phyloP scores from a whole-genome alignment of 2,888 invertebrate genomes.

The Anagyrus pseudococci region DNA sequence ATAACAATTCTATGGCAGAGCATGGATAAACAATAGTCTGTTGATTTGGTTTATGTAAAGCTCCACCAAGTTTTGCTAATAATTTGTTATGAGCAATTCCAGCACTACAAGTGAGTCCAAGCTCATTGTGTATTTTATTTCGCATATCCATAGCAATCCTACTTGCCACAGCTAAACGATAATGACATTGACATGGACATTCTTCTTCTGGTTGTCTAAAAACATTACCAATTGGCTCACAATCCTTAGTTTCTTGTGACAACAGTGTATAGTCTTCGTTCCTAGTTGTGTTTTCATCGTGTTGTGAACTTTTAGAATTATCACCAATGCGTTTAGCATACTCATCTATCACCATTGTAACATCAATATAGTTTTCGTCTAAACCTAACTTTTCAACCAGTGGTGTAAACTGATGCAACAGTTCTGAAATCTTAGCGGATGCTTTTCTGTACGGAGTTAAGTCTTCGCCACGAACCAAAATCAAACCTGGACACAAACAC shows the following conservation, averaged over 20 bases:
- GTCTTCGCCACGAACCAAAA: constrained; percentile 83
- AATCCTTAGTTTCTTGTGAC: constrained; percentile 15
- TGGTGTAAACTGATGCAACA: constrained; percentile 75
- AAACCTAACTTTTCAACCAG: constrained; percentile 82
- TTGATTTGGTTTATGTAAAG: constrained; percentile 79
- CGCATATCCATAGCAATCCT: constrained; percentile 81
- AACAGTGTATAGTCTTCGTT: constrained; percentile 10
- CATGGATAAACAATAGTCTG: constrained; percentile 81
- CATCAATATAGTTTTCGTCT: constrained; percentile 86
- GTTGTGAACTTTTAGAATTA: constrained; percentile 32
- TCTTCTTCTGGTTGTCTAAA: constrained; percentile 66
- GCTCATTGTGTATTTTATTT: constrained; percentile 70
- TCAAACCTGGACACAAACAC: constrained; percentile 75
- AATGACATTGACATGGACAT: constrained; percentile 79
- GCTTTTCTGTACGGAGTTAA: constrained; percentile 79
- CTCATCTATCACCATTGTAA: constrained; percentile 70
- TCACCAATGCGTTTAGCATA: constrained; percentile 33
- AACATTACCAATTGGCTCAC: constrained; percentile 65
- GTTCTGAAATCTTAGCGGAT: constrained; percentile 77
- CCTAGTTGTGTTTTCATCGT: constrained; percentile 14
- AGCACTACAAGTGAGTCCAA: constrained; percentile 81
- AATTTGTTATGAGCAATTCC: constrained; percentile 86
- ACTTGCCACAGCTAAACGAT: constrained; percentile 73
- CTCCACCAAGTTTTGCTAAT: constrained; percentile 78
- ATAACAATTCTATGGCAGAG: constrained; percentile 71